These are phyloP conservation scores for Hydropsyche betteni DNA, from an alignment of 2,888 invertebrate genomes.

Conservation along the genomic window DNA sequence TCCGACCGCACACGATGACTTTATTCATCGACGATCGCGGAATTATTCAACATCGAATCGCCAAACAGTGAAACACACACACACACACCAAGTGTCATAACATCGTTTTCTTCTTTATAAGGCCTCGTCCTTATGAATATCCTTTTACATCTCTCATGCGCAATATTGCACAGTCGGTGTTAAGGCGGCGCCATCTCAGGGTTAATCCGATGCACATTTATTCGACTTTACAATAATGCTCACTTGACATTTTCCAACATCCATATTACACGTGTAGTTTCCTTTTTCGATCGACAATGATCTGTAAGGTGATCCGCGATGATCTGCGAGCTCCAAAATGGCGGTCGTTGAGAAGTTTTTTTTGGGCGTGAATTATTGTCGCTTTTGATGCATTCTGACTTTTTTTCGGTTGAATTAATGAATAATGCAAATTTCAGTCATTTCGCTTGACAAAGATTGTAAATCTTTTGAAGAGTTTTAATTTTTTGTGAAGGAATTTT, in stretches of 20 bases:
- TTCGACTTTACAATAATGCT: conserved; percentile 22
- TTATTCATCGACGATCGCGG: too few relatives aligned
- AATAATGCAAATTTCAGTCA: neutral
- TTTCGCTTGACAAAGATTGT: neutral
- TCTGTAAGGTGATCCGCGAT: conserved; percentile 11
- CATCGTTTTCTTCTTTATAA: too few relatives aligned
- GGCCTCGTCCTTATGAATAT: too few relatives aligned
- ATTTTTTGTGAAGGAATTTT: too few relatives aligned
- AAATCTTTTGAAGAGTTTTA: too few relatives aligned
- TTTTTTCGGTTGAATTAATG: neutral
- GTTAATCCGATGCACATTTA: conserved; percentile 24
- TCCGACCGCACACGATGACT: too few relatives aligned
- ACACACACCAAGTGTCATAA: neutral
- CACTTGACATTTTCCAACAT: conserved; percentile 37
- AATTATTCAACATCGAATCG: too few relatives aligned
- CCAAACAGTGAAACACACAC: too few relatives aligned
- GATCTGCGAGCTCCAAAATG: conserved; percentile 1
- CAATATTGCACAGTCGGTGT: conserved; percentile 23
- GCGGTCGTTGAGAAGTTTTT: conserved; percentile 17
- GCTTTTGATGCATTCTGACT: neutral
- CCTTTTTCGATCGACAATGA: conserved; percentile 35
- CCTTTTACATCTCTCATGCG: too few relatives aligned
- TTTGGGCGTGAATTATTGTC: neutral
- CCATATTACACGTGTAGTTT: conserved; percentile 33
- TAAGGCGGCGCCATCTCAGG: conserved; percentile 34